Evolutionary conservation across 1,140 invertebrate species (phyloP).

Genomic region (Arion vulgaris): DNA sequence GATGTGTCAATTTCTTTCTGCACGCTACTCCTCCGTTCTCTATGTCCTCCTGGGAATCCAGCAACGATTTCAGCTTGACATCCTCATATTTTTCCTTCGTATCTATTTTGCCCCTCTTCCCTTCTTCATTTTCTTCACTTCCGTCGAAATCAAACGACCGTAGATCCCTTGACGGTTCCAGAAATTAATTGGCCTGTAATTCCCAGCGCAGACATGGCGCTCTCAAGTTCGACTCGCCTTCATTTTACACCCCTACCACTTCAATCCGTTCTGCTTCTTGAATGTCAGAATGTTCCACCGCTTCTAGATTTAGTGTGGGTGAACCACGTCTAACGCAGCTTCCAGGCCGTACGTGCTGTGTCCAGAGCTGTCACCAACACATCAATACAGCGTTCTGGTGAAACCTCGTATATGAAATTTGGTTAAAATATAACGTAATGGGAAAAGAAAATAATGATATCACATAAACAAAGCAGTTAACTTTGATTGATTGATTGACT

Average conservation of each 20-base stretch:
- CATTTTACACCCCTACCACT: background rate
- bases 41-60: background rate
- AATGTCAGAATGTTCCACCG: background rate
- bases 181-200: conserved; percentile 14
- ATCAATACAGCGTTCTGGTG: background rate
- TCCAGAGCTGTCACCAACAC: background rate
- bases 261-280: background rate
- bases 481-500: no score
- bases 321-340: background rate
- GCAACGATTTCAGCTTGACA: no score
- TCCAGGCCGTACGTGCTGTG: background rate
- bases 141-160: background rate
- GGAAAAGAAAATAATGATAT: no score
- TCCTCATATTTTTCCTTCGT: no score
- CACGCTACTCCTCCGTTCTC: background rate
- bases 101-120: no score
- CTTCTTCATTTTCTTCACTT: background rate
- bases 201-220: background rate
- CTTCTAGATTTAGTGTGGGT: background rate
- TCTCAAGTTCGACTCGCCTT: background rate
- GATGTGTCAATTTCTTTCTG: no score
- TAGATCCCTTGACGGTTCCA: background rate
- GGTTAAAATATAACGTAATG: no score
- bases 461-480: no score
- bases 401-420: background rate